These are phyloP conservation scores for Pitangus sulphuratus DNA, from an alignment of 2,797 vertebrate genomes.

Conservation along the genomic window DNA sequence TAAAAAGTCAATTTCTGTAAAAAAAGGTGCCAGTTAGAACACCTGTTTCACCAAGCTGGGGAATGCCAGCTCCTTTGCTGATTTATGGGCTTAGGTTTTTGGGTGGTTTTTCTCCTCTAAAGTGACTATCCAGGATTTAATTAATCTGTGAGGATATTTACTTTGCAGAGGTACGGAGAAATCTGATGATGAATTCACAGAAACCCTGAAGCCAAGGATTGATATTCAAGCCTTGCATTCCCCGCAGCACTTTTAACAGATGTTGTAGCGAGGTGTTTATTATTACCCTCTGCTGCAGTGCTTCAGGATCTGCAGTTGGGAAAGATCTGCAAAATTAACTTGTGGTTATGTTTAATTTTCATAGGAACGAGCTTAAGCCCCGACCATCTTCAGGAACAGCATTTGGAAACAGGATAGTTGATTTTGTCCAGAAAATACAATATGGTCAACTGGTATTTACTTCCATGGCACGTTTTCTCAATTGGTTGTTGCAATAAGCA, in stretches of 20 bases:
- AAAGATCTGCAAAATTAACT: background rate
- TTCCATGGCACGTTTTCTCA: background rate
- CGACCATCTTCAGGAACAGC: background rate
- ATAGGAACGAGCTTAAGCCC: background rate
- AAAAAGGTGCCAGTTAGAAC: background rate
- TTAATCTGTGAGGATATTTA: background rate
- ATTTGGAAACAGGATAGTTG: background rate
- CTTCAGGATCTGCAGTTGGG: background rate
- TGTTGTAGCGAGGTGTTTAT: background rate
- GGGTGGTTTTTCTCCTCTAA: background rate
- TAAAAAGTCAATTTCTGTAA: background rate
- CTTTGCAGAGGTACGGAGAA: background rate
- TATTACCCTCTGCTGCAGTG: background rate
- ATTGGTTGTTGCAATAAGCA: background rate
- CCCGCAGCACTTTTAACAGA: background rate
- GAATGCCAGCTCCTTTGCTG: background rate
- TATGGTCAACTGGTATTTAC: background rate
- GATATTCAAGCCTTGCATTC: background rate
- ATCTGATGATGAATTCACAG: background rate
- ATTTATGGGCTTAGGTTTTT: background rate
- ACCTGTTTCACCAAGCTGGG: background rate
- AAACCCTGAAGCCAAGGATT: background rate
- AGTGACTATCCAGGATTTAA: background rate
- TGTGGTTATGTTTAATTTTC: background rate
- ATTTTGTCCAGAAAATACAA: background rate